Percentiles rank a stretch among this genome's conserved stretches.
Evolutionary conservation across 2,113 vertebrate species (phyloP).

Genomic region (Carlito syrichta): DNA sequence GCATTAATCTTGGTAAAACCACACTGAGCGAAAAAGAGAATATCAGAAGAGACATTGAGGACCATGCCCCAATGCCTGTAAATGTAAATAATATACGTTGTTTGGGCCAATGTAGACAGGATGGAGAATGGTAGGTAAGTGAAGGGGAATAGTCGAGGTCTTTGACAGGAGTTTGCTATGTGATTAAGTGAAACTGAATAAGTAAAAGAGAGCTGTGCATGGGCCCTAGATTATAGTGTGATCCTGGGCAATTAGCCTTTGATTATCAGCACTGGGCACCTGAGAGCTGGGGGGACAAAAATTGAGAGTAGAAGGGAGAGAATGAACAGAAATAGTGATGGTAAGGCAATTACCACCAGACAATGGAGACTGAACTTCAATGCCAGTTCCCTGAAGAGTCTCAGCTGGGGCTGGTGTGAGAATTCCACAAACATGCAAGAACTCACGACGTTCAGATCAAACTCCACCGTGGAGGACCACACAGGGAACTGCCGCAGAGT

Average conservation of each 20-base stretch:
- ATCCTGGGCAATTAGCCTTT: neutral
- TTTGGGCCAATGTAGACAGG: neutral
- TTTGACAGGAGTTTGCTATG: neutral
- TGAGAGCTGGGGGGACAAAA: neutral
- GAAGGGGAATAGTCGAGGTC: neutral
- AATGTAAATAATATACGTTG: neutral
- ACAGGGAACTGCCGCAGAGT: neutral
- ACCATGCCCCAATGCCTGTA: neutral
- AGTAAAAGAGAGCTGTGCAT: neutral
- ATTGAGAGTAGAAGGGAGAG: neutral
- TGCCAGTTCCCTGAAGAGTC: fast-evolving
- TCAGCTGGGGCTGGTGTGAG: neutral
- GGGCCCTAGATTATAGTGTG: neutral
- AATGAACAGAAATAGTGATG: neutral
- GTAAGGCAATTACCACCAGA: neutral
- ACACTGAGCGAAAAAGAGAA: neutral
- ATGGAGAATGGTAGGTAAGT: neutral
- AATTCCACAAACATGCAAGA: neutral
- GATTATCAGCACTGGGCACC: neutral
- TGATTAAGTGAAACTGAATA: neutral
- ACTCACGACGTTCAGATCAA: no score
- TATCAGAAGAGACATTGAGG: neutral
- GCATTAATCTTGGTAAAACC: neutral
- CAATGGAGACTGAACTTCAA: no score
- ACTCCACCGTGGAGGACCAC: neutral